phyloP scores from a whole-genome alignment of 2,888 invertebrate species.

The Encarsia formosa region DNA sequence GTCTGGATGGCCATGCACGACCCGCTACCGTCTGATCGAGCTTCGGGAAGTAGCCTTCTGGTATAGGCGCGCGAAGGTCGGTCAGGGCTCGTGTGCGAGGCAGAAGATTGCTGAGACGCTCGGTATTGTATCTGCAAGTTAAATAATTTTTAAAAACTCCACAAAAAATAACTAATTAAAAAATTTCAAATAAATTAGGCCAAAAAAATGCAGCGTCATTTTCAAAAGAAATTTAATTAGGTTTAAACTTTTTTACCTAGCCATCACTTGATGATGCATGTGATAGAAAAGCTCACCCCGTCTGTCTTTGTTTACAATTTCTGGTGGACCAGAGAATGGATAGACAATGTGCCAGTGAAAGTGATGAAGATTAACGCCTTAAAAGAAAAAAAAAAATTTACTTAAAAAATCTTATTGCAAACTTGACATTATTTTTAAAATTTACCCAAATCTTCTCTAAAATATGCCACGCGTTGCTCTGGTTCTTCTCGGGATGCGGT shows the following conservation, averaged over 20 bases:
- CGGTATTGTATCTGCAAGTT: slow-evolving; percentile 74
- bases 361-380: slow-evolving; percentile 76
- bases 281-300: slow-evolving; percentile 78
- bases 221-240: too few species aligned
- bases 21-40: slow-evolving; percentile 74
- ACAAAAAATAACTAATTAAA: too few species aligned
- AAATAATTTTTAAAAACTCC: too few species aligned
- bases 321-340: slow-evolving; percentile 65
- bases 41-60: slow-evolving; percentile 81
- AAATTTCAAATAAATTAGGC: too few species aligned
- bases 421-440: too few species aligned
- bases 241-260: too few species aligned
- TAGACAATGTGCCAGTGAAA: slow-evolving; percentile 91
- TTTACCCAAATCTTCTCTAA: slow-evolving; percentile 78
- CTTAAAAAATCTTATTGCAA: too few species aligned
- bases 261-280: slow-evolving; percentile 70
- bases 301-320: slow-evolving; percentile 69
- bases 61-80: slow-evolving; percentile 66
- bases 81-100: slow-evolving; percentile 61
- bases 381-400: too few species aligned
- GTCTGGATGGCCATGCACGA: slow-evolving; percentile 71
- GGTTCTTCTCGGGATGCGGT: slow-evolving; percentile 70
- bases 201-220: too few species aligned
- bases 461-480: slow-evolving; percentile 78
- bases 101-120: slow-evolving; percentile 70